Conservation (phyloP, 2,113 vertebrate species). For the Geococcyx californianus region DNA sequence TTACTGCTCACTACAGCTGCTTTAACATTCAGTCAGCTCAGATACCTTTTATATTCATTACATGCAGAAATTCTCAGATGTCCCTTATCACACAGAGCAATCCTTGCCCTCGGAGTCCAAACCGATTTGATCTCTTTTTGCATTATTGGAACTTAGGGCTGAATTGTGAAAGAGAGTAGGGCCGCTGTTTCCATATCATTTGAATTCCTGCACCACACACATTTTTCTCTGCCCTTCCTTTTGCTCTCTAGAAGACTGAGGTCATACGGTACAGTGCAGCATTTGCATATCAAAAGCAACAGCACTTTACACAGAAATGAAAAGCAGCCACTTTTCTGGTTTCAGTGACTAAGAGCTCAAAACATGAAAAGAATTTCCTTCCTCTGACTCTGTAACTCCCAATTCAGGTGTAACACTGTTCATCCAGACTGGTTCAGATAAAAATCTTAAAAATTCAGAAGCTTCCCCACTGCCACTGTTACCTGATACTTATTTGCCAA, state of each 20-base stretch:
- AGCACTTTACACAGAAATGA: background rate
- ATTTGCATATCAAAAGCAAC: slow-evolving; percentile 43
- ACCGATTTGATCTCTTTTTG: background rate
- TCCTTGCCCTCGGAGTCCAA: background rate
- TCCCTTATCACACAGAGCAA: background rate
- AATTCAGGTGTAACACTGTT: slow-evolving; percentile 8
- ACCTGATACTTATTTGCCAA: background rate
- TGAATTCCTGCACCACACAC: slow-evolving; percentile 5
- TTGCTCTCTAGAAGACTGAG: slow-evolving; percentile 27
- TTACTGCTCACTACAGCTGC: slow-evolving; percentile 62
- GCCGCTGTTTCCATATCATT: background rate
- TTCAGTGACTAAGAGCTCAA: slow-evolving; percentile 23
- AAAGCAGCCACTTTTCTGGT: slow-evolving; percentile 5
- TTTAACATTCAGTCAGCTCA: slow-evolving; percentile 26
- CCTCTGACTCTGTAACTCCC: background rate
- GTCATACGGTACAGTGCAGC: background rate
- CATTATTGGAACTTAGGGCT: background rate
- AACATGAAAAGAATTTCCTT: background rate
- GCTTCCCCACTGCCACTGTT: background rate
- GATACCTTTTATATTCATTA: background rate
- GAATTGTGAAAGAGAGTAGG: background rate
- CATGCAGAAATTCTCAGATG: background rate
- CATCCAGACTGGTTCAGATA: background rate
- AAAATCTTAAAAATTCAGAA: background rate
- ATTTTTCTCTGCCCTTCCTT: slow-evolving; percentile 5